Evolutionary conservation across 2,113 vertebrate genomes (phyloP), one percentile per base, ranked within the genome.

Genomic region (Sprattus sprattus): DNA sequence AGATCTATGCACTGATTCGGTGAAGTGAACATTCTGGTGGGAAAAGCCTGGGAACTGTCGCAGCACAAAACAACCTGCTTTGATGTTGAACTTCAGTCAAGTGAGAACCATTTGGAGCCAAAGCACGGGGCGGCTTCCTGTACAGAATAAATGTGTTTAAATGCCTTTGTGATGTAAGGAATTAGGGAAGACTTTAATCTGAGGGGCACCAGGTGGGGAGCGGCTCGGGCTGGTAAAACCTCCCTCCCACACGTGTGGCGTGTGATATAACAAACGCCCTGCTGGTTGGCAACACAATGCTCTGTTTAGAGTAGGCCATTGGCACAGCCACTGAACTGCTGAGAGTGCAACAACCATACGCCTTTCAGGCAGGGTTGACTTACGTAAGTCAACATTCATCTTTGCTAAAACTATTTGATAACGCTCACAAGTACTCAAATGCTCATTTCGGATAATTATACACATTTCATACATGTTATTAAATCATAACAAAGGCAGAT

Each of bases 131-230:
- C 25, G 28, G 32, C 28, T 78, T 39, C 15, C 28, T 39, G 71
- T 78, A 15, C 71, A 32, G 71, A 28, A 32, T 39, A 78, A 78
- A 32, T 71, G 81, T 18, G 16, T 81, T 57, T 71, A 28, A 81
- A 49, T 71, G 54, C 57, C 67, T 82, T 80, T 47, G 20, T 71
- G 82, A 82, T 67, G 54, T 45, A 39, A 82, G 81, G 25, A 47
- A 44, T 50, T 49, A 57, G 18, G n/a, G 50, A 39, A 22, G 28
- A 13, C 49, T 46, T 86, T 67, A 82, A 86, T 82, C 85, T 67
- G 28, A 46, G 20, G 54, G 32, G 80, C n/a, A 44, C 46, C 15
- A 28, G 25, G 57, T 45, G 44, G 25, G 20, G n/a, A 81, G 44
- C 4, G 45, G 83, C n/a, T 28, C 71, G 39, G 10, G 71, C 71